Evolutionary conservation across 2,113 vertebrate genomes (phyloP).

Genomic region (Protobothrops mucrosquamatus): DNA sequence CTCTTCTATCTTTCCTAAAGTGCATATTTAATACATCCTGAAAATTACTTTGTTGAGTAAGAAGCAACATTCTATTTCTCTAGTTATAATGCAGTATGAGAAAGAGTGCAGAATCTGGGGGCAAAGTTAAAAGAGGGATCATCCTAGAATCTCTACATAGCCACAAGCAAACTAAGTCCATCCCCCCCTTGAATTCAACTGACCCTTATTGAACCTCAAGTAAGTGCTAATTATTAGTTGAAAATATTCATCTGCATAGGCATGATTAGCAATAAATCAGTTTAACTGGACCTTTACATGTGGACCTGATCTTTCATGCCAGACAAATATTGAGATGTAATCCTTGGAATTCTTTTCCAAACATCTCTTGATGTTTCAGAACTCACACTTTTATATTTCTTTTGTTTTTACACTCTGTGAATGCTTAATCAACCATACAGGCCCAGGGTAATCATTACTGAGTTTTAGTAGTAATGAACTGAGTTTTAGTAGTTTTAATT

Average conservation of each 20-base stretch:
- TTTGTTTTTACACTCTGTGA: constrained; percentile 12
- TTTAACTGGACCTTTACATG: not conserved
- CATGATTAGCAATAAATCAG: not conserved
- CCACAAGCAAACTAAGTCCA: not conserved
- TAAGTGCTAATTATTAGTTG: not conserved
- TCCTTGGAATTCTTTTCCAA: not conserved
- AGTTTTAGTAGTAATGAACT: not conserved
- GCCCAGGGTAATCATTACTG: constrained; percentile 3
- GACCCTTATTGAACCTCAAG: not conserved
- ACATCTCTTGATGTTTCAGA: not conserved
- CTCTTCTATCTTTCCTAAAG: not conserved
- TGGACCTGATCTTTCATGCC: not conserved
- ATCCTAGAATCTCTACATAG: not conserved
- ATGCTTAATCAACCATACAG: not conserved
- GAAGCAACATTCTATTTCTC: not conserved
- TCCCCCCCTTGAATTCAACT: not conserved
- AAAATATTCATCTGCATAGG: not conserved
- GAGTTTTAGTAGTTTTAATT: not conserved
- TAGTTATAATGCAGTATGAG: not conserved
- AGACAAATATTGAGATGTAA: not conserved
- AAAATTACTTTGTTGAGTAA: not conserved
- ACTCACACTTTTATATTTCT: not conserved
- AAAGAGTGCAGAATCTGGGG: not conserved
- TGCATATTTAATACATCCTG: not conserved
- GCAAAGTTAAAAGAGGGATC: not conserved